These are phyloP conservation scores for Ciconia boyciana DNA, from an alignment of 2,113 vertebrate species.

Conservation along the genomic window DNA sequence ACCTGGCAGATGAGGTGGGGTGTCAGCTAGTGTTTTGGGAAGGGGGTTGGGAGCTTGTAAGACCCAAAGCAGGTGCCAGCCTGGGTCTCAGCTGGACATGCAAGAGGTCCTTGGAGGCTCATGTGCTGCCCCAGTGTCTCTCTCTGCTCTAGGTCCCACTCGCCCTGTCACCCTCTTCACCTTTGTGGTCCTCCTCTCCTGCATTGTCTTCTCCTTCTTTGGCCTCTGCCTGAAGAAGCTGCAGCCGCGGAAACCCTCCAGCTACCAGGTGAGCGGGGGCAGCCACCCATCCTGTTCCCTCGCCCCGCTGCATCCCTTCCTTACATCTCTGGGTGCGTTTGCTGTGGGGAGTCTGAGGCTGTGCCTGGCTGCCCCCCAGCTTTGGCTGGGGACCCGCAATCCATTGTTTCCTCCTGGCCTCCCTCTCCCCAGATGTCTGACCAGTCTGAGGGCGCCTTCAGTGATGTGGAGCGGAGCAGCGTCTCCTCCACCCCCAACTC, in stretches of 20 bases:
- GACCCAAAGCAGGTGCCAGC: not conserved
- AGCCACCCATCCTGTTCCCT: not conserved
- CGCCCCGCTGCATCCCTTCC: not conserved
- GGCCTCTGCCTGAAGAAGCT: constrained; percentile 86
- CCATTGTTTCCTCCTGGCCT: accelerated
- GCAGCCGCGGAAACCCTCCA: constrained; percentile 75
- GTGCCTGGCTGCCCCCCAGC: not conserved
- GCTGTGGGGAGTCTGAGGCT: not conserved
- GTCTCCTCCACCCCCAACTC: constrained; percentile 88
- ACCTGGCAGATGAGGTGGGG: not conserved
- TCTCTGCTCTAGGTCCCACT: constrained; percentile 75
- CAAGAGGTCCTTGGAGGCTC: not conserved
- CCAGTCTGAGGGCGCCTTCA: constrained; percentile 79
- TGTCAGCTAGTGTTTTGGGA: not conserved
- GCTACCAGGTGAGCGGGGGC: constrained; percentile 80
- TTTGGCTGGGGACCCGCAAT: not conserved
- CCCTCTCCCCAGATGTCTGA: constrained; percentile 82
- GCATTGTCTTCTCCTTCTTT: constrained; percentile 78
- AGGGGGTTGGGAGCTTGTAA: not conserved
- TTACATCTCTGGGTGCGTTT: not conserved
- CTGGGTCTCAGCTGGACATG: not conserved
- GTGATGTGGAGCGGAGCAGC: constrained; percentile 84
- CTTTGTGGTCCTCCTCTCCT: constrained; percentile 78
- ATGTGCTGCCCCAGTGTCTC: not conserved
- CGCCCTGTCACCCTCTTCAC: constrained; percentile 90